Evolutionary conservation across 2,113 vertebrate species (phyloP).

Genomic region (Anolis carolinensis): DNA sequence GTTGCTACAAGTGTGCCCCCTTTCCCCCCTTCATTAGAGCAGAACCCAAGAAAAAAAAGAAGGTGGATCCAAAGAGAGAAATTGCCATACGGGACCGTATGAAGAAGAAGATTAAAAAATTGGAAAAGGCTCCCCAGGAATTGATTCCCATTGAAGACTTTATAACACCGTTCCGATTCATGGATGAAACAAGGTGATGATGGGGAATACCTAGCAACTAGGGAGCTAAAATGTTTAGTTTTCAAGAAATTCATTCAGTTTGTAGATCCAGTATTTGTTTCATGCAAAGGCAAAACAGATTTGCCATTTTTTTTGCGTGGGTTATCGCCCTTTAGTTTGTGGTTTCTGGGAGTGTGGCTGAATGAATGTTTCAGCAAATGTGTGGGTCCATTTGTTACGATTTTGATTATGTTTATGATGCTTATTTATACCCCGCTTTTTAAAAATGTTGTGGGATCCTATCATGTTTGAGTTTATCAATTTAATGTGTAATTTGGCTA

Average conservation of each 20-base stretch:
- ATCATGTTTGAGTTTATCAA: too few relatives aligned
- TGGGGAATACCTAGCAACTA: not conserved
- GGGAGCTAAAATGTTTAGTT: not conserved
- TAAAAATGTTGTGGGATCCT: too few relatives aligned
- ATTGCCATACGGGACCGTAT: constrained; percentile 83
- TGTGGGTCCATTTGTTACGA: too few relatives aligned
- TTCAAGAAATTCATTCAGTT: not conserved
- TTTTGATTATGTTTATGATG: too few relatives aligned
- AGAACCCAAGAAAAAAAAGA: constrained; percentile 94
- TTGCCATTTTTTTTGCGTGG: too few relatives aligned
- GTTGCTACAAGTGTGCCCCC: not conserved
- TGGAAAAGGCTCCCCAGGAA: constrained; percentile 89
- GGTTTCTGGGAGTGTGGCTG: too few relatives aligned
- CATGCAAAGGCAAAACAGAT: too few relatives aligned
- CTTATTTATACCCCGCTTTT: too few relatives aligned
- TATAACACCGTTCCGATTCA: constrained; percentile 74
- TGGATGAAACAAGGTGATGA: constrained; percentile 82
- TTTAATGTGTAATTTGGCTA: too few relatives aligned
- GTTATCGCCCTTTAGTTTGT: too few relatives aligned
- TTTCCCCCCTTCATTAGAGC: constrained; percentile 73
- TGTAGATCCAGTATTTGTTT: too few relatives aligned
- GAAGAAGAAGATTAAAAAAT: constrained; percentile 87
- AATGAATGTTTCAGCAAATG: too few relatives aligned
- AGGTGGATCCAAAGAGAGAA: constrained; percentile 86
- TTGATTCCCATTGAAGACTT: constrained; percentile 95